Evolutionary conservation across 2,113 vertebrate genomes (phyloP).

Genomic region (Burhinus bistriatus): DNA sequence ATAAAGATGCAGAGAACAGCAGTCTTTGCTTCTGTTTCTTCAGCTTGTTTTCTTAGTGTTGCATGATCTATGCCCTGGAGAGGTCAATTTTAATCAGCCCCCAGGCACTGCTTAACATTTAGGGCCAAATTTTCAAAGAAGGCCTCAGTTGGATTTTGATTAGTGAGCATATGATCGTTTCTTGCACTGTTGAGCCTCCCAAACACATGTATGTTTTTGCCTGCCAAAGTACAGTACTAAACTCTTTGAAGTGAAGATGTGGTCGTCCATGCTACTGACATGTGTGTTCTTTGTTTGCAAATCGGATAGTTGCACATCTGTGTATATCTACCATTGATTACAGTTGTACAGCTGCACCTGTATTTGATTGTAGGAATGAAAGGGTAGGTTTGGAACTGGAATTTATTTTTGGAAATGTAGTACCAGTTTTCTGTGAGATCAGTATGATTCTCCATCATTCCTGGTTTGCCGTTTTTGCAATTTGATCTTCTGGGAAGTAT

Average conservation of each 20-base stretch:
- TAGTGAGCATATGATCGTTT: neutral
- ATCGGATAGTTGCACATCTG: slow-evolving; percentile 33
- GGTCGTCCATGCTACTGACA: slow-evolving; percentile 12
- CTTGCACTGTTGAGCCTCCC: slow-evolving; percentile 42
- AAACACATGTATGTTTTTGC: slow-evolving; percentile 55
- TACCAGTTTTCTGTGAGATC: neutral
- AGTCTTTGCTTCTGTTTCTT: slow-evolving; percentile 64
- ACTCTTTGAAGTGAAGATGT: slow-evolving; percentile 57
- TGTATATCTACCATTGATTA: slow-evolving; percentile 3
- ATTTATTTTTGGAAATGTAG: slow-evolving; percentile 20
- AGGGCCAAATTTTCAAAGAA: slow-evolving; percentile 54
- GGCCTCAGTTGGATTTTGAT: slow-evolving; percentile 43
- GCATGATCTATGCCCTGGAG: slow-evolving; percentile 62
- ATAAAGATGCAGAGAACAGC: slow-evolving; percentile 73
- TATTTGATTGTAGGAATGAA: slow-evolving; percentile 39
- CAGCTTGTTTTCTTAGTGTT: slow-evolving; percentile 72
- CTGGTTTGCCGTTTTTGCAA: neutral
- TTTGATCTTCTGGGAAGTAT: slow-evolving; percentile 9
- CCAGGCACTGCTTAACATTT: slow-evolving; percentile 63
- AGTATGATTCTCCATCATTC: neutral
- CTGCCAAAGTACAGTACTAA: slow-evolving; percentile 40
- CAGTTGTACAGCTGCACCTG: slow-evolving; percentile 9
- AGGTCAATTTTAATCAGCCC: slow-evolving; percentile 76
- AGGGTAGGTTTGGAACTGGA: neutral
- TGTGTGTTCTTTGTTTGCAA: slow-evolving; percentile 33